Percentiles rank a stretch among this genome's conserved stretches.
Evolutionary conservation across 2,888 invertebrate genomes (phyloP).

Genomic region (Leucoma salicis): DNA sequence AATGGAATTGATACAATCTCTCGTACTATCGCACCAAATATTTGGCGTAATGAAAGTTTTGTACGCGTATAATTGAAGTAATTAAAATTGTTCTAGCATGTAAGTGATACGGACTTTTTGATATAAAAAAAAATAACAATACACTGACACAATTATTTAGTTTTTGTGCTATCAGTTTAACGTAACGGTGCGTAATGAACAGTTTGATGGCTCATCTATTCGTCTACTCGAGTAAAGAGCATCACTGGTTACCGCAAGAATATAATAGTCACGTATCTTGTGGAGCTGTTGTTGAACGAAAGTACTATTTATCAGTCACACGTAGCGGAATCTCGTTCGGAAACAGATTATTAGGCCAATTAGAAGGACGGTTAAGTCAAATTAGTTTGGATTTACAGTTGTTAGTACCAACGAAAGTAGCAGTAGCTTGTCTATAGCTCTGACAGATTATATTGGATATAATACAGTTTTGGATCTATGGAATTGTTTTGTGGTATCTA

Average conservation of each 20-base stretch:
- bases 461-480: no score
- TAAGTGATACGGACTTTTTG: background rate
- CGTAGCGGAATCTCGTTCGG: slow-evolving; percentile 20
- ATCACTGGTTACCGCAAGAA: slow-evolving; percentile 35
- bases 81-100: slow-evolving; percentile 11
- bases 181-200: slow-evolving; percentile 42
- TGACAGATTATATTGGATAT: no score
- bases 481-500: no score
- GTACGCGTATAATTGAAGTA: slow-evolving; percentile 15
- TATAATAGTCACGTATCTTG: slow-evolving; percentile 43
- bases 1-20: slow-evolving; percentile 17
- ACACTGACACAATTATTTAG: slow-evolving; percentile 38
- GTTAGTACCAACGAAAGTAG: no score
- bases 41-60: background rate
- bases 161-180: slow-evolving; percentile 50
- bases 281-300: slow-evolving; percentile 16
- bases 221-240: slow-evolving; percentile 48
- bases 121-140: slow-evolving; percentile 14
- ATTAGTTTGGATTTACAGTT: background rate
- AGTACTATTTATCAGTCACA: slow-evolving; percentile 27
- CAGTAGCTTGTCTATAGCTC: no score
- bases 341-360: slow-evolving; percentile 17
- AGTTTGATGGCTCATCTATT: slow-evolving; percentile 8
- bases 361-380: slow-evolving; percentile 16
- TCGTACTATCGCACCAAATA: slow-evolving; percentile 8